Evolutionary conservation across 2,113 vertebrate genomes (phyloP), one percentile per base, ranked within the genome.

Genomic region (Petaurus breviceps): DNA sequence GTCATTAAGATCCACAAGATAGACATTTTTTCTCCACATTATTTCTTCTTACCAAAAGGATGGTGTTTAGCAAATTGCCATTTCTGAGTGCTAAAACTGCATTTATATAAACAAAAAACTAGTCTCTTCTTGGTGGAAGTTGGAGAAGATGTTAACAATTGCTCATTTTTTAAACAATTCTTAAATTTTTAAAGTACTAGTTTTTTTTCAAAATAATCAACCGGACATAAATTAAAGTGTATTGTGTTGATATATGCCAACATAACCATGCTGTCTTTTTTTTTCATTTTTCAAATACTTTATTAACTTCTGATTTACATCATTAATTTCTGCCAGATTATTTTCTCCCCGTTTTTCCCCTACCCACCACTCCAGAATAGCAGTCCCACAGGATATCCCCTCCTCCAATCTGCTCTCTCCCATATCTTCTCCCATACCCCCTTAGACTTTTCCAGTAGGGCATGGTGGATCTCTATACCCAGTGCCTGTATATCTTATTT

Each of bases 21-120:
- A 51, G 3, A 5, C 12, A 61, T 31, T 52, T 52, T 10, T n/a
- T n/a, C 37, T 77, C 61, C 14, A 37, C 61, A 77, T 1, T 19
- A 19, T 77, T 77, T 77, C 24, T 95, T 89, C 52, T 61, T 89
- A 43, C 53, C 47, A 37, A 31, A 90, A 0, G 31, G 90, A 90
- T 90, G 46, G 91, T 52, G 55, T 90, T 93, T 90, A 93, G 4
- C 50, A 90, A 96, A 94, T 49, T 8, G 61, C 2, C 93, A 12
- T 7, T 46, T 96, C 50, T 92, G 90, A 28, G 93, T 77, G 46
- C 12, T 90, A 95, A 51, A 54, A 89, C 7, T n/a, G 77, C 55
- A 2, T 77, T 77, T 77, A 37, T n/a, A n/a, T n/a, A n/a, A 77
- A 19, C 37, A 49, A n/a, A 12, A 68, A 68, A 5, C 4, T 37